Conservation (phyloP, 2,888 invertebrate species). For the Thymelicus sylvestris region DNA sequence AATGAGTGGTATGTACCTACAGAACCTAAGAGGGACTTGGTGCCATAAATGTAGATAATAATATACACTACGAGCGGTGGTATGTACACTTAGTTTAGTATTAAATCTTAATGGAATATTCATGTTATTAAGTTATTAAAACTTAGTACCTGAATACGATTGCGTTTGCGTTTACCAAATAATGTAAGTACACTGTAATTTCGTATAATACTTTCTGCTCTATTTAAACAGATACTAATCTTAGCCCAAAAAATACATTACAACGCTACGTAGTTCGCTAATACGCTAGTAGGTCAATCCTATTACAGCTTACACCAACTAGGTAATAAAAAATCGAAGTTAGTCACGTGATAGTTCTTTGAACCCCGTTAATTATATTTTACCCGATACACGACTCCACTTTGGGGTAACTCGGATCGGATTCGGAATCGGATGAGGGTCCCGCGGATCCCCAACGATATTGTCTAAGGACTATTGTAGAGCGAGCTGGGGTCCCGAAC, state of each 20-base stretch:
- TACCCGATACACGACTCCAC: not conserved
- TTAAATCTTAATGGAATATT: too few relatives aligned
- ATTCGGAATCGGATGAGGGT: not conserved
- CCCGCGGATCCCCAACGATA: slow-evolving; percentile 28
- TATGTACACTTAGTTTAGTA: too few relatives aligned
- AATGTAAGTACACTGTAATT: too few relatives aligned
- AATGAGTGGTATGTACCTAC: too few relatives aligned
- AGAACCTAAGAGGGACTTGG: too few relatives aligned
- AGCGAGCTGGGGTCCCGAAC: slow-evolving; percentile 57
- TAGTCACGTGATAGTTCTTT: slow-evolving; percentile 26
- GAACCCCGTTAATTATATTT: slow-evolving; percentile 24
- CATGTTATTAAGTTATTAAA: too few relatives aligned
- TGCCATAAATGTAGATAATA: too few relatives aligned
- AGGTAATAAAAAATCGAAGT: slow-evolving; percentile 35
- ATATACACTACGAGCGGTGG: too few relatives aligned
- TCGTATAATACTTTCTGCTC: not conserved
- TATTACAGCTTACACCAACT: slow-evolving; percentile 29
- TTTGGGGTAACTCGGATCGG: not conserved
- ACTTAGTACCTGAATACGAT: too few relatives aligned
- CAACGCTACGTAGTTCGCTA: not conserved
- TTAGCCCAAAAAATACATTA: slow-evolving; percentile 1
- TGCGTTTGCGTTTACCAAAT: too few relatives aligned
- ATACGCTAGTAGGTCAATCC: slow-evolving; percentile 28
- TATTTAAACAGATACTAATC: not conserved
- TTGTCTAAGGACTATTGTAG: slow-evolving; percentile 39